Evolutionary conservation across 1,140 invertebrate genomes (phyloP), one percentile per base, ranked within the genome.

Genomic region (Charaxes varanes): DNA sequence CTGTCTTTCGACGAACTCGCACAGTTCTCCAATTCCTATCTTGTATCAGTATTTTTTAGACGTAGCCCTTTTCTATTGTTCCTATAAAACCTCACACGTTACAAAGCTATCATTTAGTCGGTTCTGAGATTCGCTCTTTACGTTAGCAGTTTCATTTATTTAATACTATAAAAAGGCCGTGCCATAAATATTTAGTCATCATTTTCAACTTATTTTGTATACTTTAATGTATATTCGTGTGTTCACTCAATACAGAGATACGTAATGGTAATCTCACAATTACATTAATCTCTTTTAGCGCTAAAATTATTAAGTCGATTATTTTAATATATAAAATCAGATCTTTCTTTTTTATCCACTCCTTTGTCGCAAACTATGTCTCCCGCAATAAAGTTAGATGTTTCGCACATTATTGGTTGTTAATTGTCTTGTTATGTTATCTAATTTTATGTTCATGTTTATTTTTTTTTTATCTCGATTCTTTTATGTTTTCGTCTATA

Each of bases 381-480:
- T 46, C 14, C n/a, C 41, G 42, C 47, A 54, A 53, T 62, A 41
- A 48, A 52, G 42, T 42, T 32, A 50, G n/a, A 17, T 41, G 27
- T 24, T 33, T 41, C 14, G 1, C 5, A 30, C 27, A 24, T 65
- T 70, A 72, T 69, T 69, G 71, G 65, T 80, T 79, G 74, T 81
- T 80, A 76, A n/a, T n/a, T n/a, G n/a, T 54, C 41, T 67, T 77
- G 66, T 78, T 78, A 70, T 65, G 74, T 81, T 81, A 71, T 71
- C 58, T 81, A 80, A 78, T 78, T 80, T 78, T 80, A 80, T 49
- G 59, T 77, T 68, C 53, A 46, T 59, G 57, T 76, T 76, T n/a
- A n/a, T n/a, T n/a, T 69, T 68, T 60, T 62, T 54, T 59, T 54
- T 36, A 17, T 32, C 32, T 38, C 31, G 30, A 44, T 53, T 57